Evolutionary conservation across 2,113 vertebrate genomes (phyloP), one percentile per base, ranked within the genome.

Genomic region (Epinephelus cyanopodus): DNA sequence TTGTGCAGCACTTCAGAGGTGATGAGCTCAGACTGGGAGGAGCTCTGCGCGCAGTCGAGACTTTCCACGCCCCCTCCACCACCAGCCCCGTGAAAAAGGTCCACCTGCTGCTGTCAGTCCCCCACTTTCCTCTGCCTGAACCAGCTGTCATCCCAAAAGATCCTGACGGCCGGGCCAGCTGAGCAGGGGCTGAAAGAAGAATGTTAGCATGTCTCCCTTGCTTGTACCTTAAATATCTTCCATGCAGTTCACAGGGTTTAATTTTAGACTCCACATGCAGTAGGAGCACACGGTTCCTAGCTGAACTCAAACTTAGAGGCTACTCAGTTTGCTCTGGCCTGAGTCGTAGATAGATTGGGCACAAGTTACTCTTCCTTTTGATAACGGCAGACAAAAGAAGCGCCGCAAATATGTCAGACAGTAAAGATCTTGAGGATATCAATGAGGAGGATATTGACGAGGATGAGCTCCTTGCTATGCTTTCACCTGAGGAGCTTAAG

Each of bases 401-500:
- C 29, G 29, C 29, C 4, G 27, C 58, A 57, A 82, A 84, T 2
- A 96, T 96, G 95, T 95, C 94, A 2, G 79, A 83, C 53, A 37
- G 23, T 18, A 87, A 63, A 63, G 90, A 95, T 33, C 21, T 27
- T 2, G 92, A 93, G 27, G 92, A 94, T 8, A 79, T 92, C 12
- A 88, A 86, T 27, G 93, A 93, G 17, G 93, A 96, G 57, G 95
- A 99, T 0, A 95, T 98, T 10, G 93, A 96, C 25, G 98, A 99
- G 85, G 98, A 99, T 89, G 96, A 96, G 90, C 96, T 99, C 92
- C 94, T 99, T 85, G 97, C 98, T 25, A 97, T 96, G 86, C 91
- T 99, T 65, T 99, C 98, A 13, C 96, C 97, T 0, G 97, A 99
- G 90, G 98, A 99, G 91, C 95, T 99, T 0, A 94, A 92, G 87